Base-by-base conservation (phyloP, 2,113 vertebrate genomes). In the Pterocles burchelli region DNA sequence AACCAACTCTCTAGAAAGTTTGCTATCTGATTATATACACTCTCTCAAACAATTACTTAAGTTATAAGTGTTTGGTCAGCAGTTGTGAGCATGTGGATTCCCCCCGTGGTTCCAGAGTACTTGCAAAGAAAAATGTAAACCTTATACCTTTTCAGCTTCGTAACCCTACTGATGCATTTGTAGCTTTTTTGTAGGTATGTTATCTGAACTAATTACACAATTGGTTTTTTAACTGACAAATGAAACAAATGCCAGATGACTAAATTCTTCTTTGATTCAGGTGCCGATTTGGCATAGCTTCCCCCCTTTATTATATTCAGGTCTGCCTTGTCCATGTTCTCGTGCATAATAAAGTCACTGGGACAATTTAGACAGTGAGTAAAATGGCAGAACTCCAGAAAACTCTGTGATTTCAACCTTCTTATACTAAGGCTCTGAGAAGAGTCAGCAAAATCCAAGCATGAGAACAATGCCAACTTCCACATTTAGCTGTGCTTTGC, bases 361-460 rank as follows among this genome's bases (percentile, higher is more conserved):
- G 45, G 61, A 88, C 66, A 88, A 94, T 75, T 93, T 54, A 75
- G 45, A n/a, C 14, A 89, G 89, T 13, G 4, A 94, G 33, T 20
- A 75, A 93, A 57, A 79, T 87, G 73, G 93, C 74, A 92, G 34
- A 92, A 89, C 6, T 92, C 77, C 84, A 97, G 78, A 70, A 94
- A 88, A 87, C 5, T 55, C 70, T 58, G 10, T 38, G 17, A 76
- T 79, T 82, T 94, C 66, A 76, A 66, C 26, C 36, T 59, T 85
- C 16, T 51, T 48, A 58, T 20, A 34, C 5, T 57, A 80, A 55
- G 21, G 58, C 16, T 66, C 58, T 33, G 25, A 82, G 41, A 83
- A 89, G 29, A 85, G 29, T 46, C 17, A 91, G 43, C 4, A 89
- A 90, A 96, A 95, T 49, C 38, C 61, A 95, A 82, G 24, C 13